phyloP scores from a whole-genome alignment of 2,888 invertebrate genomes.

The Clepsis dumicolana region DNA sequence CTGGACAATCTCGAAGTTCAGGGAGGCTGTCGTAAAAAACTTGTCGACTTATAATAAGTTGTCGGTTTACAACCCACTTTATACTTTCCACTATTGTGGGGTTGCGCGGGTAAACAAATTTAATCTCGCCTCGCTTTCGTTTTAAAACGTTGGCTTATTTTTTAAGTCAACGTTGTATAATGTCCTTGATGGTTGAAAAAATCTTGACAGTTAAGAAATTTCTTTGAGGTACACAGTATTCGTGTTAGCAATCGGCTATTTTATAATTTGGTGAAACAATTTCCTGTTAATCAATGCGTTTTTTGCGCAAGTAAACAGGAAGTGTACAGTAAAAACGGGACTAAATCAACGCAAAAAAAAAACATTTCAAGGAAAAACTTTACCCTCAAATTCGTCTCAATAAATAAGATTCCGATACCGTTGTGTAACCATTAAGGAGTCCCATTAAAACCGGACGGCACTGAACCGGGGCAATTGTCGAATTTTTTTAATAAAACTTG shows the following conservation, averaged over 20 bases:
- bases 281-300: too few relatives aligned
- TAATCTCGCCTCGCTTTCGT: constrained; percentile 10
- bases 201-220: too few relatives aligned
- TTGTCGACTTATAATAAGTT: constrained; percentile 39
- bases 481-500: constrained; percentile 44
- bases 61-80: constrained; percentile 36
- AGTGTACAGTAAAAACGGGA: too few relatives aligned
- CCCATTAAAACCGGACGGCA: constrained; percentile 15
- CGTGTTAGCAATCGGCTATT: too few relatives aligned
- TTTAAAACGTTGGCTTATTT: background rate
- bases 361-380: background rate
- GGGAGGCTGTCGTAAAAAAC: constrained; percentile 31
- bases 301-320: too few relatives aligned
- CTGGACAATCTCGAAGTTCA: constrained; percentile 16
- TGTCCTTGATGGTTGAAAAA: too few relatives aligned
- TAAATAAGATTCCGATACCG: constrained; percentile 1
- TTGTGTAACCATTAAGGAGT: background rate
- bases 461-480: constrained; percentile 29
- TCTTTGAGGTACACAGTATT: too few relatives aligned
- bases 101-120: constrained; percentile 13
- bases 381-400: background rate
- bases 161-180: too few relatives aligned
- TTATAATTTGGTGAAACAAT: too few relatives aligned
- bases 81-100: constrained; percentile 27
- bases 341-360: background rate